phyloP scores from a whole-genome alignment of 2,797 vertebrate genomes.

The Poeciliopsis gracilis region DNA sequence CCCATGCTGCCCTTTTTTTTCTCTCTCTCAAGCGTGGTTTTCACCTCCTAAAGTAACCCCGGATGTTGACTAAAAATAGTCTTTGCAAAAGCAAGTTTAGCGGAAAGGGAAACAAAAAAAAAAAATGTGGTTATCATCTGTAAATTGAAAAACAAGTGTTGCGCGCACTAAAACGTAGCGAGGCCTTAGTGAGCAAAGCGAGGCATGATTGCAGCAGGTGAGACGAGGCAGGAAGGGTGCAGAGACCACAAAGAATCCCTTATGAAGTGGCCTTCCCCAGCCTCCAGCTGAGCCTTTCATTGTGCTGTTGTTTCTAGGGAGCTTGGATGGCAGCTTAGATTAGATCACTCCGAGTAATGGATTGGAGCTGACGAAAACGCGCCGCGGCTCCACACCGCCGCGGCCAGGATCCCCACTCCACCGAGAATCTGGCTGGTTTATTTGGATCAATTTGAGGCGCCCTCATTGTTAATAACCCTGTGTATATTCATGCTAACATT shows the following conservation, averaged over 20 bases:
- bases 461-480: slow-evolving; percentile 79
- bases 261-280: slow-evolving; percentile 68
- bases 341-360: slow-evolving; percentile 74
- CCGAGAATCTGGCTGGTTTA: slow-evolving; percentile 73
- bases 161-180: slow-evolving; percentile 61
- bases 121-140: slow-evolving; percentile 72
- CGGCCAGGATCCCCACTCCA: slow-evolving; percentile 48
- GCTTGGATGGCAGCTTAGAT: slow-evolving; percentile 75
- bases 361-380: slow-evolving; percentile 72
- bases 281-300: slow-evolving; percentile 76
- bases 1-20: slow-evolving; percentile 48
- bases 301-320: slow-evolving; percentile 72
- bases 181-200: slow-evolving; percentile 57
- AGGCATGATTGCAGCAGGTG: slow-evolving; percentile 70
- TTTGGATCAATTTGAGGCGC: slow-evolving; percentile 78
- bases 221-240: slow-evolving; percentile 64
- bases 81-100: slow-evolving; percentile 65
- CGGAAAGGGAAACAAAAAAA: slow-evolving; percentile 14
- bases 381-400: slow-evolving; percentile 55
- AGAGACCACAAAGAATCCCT: slow-evolving; percentile 69
- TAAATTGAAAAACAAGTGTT: slow-evolving; percentile 77
- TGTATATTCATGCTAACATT: slow-evolving; percentile 80
- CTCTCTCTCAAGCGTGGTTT: slow-evolving; percentile 37
- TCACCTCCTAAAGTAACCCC: slow-evolving; percentile 71
- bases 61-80: slow-evolving; percentile 72